These are phyloP conservation scores for Uria lomvia DNA, from an alignment of 2,113 vertebrate genomes.

Conservation along the genomic window DNA sequence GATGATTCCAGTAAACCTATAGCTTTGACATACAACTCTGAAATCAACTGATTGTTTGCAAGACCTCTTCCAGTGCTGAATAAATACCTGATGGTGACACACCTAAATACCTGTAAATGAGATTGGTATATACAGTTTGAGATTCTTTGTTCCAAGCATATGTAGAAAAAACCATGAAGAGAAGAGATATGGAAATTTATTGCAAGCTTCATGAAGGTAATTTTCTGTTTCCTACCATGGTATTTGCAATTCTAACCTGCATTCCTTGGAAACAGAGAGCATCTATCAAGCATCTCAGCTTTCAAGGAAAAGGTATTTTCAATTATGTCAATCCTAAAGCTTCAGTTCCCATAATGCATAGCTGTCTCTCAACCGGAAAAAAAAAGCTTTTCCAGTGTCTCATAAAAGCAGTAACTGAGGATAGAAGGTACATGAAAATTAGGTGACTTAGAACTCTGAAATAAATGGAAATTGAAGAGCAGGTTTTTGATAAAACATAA, in stretches of 20 bases:
- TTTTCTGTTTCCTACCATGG: neutral
- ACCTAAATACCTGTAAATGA: neutral
- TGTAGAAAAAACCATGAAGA: neutral
- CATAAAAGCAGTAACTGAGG: neutral
- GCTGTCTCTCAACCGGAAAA: neutral
- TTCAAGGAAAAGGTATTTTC: neutral
- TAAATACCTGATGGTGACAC: neutral
- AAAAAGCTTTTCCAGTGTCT: neutral
- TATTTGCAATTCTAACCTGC: neutral
- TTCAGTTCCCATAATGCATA: neutral
- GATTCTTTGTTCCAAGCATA: neutral
- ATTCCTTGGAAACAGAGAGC: neutral
- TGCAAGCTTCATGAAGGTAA: neutral
- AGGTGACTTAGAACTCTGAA: neutral
- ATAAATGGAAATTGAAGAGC: neutral
- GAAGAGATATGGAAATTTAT: neutral
- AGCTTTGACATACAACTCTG: neutral
- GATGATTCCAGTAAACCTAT: neutral
- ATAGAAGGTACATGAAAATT: neutral
- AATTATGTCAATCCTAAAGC: neutral
- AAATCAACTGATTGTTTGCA: neutral
- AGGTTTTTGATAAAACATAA: neutral
- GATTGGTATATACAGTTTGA: neutral
- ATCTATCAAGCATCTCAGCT: neutral
- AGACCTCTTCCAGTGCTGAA: neutral